phyloP scores from a whole-genome alignment of 2,797 vertebrate genomes.

The Ceryle rudis region DNA sequence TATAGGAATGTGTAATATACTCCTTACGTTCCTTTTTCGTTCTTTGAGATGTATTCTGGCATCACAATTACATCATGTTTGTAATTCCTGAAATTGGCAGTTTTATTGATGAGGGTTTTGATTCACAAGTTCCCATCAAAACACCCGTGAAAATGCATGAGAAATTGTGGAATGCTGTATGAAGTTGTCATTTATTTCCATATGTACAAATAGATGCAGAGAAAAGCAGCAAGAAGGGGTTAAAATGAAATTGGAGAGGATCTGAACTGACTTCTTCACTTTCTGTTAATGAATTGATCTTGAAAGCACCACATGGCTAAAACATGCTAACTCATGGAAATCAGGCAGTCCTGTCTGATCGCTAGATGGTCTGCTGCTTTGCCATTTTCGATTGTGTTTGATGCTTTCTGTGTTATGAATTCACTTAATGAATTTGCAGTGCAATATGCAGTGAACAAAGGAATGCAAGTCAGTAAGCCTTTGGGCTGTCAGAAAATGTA shows the following conservation, averaged over 20 bases:
- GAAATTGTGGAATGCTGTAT: not conserved
- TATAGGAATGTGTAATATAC: not conserved
- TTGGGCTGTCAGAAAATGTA: not conserved
- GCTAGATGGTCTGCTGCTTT: not conserved
- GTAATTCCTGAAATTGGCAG: constrained; percentile 17
- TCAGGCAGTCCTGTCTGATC: fast-evolving
- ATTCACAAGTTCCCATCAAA: not conserved
- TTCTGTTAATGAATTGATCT: not conserved
- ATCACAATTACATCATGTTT: not conserved
- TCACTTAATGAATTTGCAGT: not conserved
- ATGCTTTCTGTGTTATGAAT: not conserved
- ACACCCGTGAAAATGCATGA: not conserved
- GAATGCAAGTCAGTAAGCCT: not conserved
- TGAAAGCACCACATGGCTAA: not conserved
- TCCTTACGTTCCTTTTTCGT: not conserved
- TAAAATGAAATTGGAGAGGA: not conserved
- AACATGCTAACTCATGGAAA: not conserved
- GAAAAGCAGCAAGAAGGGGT: not conserved
- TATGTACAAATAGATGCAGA: not conserved
- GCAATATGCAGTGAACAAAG: not conserved
- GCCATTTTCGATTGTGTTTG: not conserved
- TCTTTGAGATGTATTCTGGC: not conserved
- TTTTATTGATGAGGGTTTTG: not conserved
- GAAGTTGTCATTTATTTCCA: not conserved
- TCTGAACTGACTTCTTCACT: not conserved